Evolutionary conservation across 1,140 invertebrate genomes (phyloP), one percentile per base, ranked within the genome.

Genomic region (Drosophila bocki): DNA sequence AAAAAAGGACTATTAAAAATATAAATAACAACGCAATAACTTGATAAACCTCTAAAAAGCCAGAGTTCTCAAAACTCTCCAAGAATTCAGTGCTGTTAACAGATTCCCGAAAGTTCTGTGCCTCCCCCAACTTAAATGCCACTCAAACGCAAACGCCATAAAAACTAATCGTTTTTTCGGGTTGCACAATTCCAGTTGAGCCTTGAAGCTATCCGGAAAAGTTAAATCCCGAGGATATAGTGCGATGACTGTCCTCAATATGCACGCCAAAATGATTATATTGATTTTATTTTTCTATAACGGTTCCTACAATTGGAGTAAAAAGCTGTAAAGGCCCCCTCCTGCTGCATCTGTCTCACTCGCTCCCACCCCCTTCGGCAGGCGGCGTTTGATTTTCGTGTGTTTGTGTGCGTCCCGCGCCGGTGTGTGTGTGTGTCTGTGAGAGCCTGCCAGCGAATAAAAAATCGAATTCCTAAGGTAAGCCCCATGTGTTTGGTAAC

Each of bases 241-340:
- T 91, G 88, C 71, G 26, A 91, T 92, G 91, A 88, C 86, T 86
- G 82, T 84, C 61, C 67, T 61, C 80, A 92, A 92, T 82, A 91
- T 91, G 91, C 85, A 92, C 76, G 74, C 64, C 54, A 91, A 90
- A 91, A 82, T 86, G 75, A 91, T 92, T 59, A 92, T 92, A 91
- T 91, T 92, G 84, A 92, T 92, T 91, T 92, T 92, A 80, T 92
- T 92, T 92, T 92, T 92, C 88, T 92, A 92, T 71, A 92, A 92
- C 90, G 91, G 91, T 79, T 92, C 91, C 53, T 92, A 92, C 78
- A 92, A 92, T 92, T 92, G 91, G 91, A 92, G 82, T 92, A 92
- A 91, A 88, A 92, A 91, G 78, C 72, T 83, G 53, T 92, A 92
- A 91, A 56, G 33, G 53, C 35, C 44, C 17, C 29, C 37, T 17